Base-by-base conservation (phyloP, 2,888 invertebrate species). In the Congeria kusceri region DNA sequence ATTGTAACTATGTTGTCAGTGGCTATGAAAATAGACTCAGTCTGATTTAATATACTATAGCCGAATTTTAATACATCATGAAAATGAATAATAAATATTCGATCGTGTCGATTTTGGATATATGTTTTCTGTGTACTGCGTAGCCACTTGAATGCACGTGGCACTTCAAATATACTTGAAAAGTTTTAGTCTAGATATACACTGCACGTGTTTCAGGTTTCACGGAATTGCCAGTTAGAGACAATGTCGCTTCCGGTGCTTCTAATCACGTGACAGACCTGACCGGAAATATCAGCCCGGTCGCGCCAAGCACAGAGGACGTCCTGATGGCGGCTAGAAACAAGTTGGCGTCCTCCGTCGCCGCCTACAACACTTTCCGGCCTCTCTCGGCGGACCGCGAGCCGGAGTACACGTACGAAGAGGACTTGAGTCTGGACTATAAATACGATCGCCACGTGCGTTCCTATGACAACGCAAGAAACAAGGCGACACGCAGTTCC, bases 391-490 rank as follows among this genome's bases (percentile, higher is more conserved):
- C 80, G 5, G 88, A 87, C 44, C 85, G 88, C 9, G 88, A 90
- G 58, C 77, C 83, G 53, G 87, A 90, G 28, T 84, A 85, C 63
- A 83, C 84, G n/a, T 84, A 83, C 44, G 89, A 89, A 32, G 89
- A 89, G 3, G 90, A 91, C 28, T 70, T 88, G 20, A 23, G n/a
- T 9, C 53, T 53, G 25, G 89, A 88, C 59, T 87, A 81, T 79
- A 87, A 85, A 68, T 88, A 87, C 63, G 91, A 90, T 53, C 77
- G 88, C 13, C 79, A 84, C 18, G 88, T 89, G 69, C 85, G 88
- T 13, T 85, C 88, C 13, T 78, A 87, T 47, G 90, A 90, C 69
- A 85, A 87, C 56, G 82, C 88, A 2, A 77, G 90, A 65, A 76
- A 76, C 15, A 83, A 86, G 29, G 44, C 67, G 3, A 53, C 70